Evolutionary conservation across 2,888 invertebrate species (phyloP).

Genomic region (Heliconius cydno): DNA sequence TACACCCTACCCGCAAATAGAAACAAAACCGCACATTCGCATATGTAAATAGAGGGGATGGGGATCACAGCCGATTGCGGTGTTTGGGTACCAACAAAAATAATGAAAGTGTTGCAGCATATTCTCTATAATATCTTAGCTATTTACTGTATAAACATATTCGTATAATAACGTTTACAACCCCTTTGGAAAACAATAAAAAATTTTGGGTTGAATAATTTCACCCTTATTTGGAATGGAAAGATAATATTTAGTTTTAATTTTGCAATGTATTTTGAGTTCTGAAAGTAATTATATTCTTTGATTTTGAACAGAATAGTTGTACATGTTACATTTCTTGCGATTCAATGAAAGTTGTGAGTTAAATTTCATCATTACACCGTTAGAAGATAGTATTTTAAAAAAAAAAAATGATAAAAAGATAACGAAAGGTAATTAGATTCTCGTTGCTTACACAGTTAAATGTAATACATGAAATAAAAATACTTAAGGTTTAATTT

Average conservation of each 20-base stretch:
- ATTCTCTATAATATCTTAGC: conserved; percentile 42
- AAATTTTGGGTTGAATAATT: neutral
- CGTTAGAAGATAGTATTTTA: no score
- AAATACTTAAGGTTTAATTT: no score
- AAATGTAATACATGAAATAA: no score
- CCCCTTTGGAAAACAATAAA: conserved; percentile 12
- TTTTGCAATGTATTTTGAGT: neutral
- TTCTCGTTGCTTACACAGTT: neutral
- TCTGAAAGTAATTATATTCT: neutral
- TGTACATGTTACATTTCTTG: no score
- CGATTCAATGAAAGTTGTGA: no score
- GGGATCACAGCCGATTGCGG: conserved; percentile 60
- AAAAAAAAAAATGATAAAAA: no score
- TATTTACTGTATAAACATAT: conserved; percentile 48
- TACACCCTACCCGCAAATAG: conserved; percentile 77
- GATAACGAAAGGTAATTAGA: neutral
- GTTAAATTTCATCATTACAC: no score
- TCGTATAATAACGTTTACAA: conserved; percentile 41
- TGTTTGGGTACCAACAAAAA: conserved; percentile 52
- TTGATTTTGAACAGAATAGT: no score
- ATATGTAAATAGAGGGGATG: conserved; percentile 76
- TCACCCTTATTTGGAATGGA: conserved; percentile 16
- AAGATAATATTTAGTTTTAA: conserved; percentile 24
- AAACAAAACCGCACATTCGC: conserved; percentile 79
- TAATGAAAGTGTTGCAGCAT: conserved; percentile 48